Base-by-base conservation (phyloP, 1,140 invertebrate genomes). In the Triops longicaudatus region DNA sequence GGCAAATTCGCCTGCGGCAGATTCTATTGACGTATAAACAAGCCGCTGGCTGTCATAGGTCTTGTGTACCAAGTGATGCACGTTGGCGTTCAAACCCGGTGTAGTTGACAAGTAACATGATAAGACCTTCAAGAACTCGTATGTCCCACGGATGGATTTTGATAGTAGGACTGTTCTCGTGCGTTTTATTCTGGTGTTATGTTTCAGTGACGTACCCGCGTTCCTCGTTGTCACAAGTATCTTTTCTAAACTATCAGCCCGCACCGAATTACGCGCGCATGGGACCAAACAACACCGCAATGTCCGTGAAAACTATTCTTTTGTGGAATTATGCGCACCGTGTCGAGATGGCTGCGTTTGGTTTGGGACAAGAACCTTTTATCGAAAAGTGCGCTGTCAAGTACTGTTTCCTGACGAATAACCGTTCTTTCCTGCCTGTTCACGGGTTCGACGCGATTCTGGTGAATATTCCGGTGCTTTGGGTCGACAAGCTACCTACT, bases 381-480 rank as follows among this genome's bases (percentile, higher is more conserved):
- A 22, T 31, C 17, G 26, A 26, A 1, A 71, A 73, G 17, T 77
- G 76, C 26, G 37, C 76, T 11, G 72, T 77, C 14, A 77, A 28
- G 17, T 17, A 77, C 44, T 77, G 76, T 50, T 74, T 73, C 42
- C 28, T 77, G 6, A 77, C 76, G 3, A 72, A 42, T 11, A 73
- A 77, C 41, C 71, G 72, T 73, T 73, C 76, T 31, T 77, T 22
- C 31, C 10, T 43, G 26, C 26, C 71, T 27, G 27, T 77, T 7
- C 22, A n/a, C 26, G n/a, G 73, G 22, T 77, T 77, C 42, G 76
- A 77, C 26, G 72, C 72, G 0, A 37, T 77, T 10, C 37, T 77
- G 3, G 73, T 77, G 31, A 77, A 77, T 77, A 77, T 77, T 31
- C 76, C 76, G 27, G 31, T 72, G 27, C 71, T 77, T 6, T 73